Evolutionary conservation across 2,888 invertebrate genomes (phyloP), one percentile per base, ranked within the genome.

Genomic region (Phragmatobia fuliginosa): DNA sequence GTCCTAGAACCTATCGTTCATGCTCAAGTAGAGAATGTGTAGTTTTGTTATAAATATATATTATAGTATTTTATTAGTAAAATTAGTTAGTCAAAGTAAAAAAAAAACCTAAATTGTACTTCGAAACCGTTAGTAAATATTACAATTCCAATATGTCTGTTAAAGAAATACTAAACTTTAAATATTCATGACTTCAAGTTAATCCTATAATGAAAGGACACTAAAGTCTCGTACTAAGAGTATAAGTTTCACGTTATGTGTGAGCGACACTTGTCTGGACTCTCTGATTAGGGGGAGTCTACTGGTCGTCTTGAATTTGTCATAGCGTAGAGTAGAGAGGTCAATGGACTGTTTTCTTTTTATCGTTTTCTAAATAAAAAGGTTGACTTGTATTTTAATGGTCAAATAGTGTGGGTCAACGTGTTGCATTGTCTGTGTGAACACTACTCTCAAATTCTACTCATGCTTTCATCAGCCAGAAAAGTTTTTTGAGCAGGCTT

Each of bases 231-330:
- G 62, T 31, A 28, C 41, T 21, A 6, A 41, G 38, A 62, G 41
- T 41, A 41, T 69, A 74, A 52, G 58, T 73, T 62, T 73, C 64
- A 59, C 70, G 62, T 73, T 67, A 59, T 67, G 61, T 61, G 52
- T 70, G 67, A 36, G 68, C 66, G 76, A 72, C 81, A 75, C 77
- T 75, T 72, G 77, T 74, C 77, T 76, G 80, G 78, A 76, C 72
- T 73, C 76, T 81, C 78, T 80, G 84, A 84, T 83, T 83, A 84
- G 77, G 83, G 86, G 81, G 80, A 77, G 71, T 70, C 75, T 80
- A 76, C 78, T 72, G 64, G 59, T 73, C 65, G 76, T 77, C 82
- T 85, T 85, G 69, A 49, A 62, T 52, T 74, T 61, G 79, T 76
- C 70, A 49, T 49, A 63, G 49, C 25, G 25, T 41, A 25, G 16